A percentile compares a stretch with the other conserved stretches of the same genome.
Conservation (phyloP, 2,113 vertebrate species). For the Empidonax alnorum region DNA sequence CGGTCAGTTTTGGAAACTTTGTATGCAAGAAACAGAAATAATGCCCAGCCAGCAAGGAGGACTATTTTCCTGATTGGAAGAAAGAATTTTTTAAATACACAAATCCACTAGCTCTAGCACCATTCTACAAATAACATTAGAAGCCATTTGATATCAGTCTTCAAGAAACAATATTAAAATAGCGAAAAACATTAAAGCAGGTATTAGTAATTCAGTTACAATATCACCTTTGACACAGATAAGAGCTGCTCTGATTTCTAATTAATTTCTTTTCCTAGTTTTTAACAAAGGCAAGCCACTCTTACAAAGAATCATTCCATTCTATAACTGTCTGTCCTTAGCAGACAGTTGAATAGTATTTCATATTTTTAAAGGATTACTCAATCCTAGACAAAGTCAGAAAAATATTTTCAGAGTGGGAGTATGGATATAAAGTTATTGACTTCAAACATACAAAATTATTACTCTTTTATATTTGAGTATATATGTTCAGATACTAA, state of each 20-base stretch:
- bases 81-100: constrained; percentile 20
- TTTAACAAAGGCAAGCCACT: neutral
- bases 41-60: constrained; percentile 94
- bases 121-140: neutral
- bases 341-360: neutral
- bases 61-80: constrained; percentile 87
- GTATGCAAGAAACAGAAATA: constrained; percentile 95
- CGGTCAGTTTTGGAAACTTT: constrained; percentile 98
- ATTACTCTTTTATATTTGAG: neutral
- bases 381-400: neutral
- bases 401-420: neutral
- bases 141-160: neutral
- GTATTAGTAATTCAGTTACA: neutral
- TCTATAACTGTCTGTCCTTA: neutral
- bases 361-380: neutral
- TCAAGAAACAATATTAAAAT: neutral
- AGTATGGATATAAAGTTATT: neutral
- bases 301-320: neutral
- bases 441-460: neutral
- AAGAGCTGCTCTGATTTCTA: neutral
- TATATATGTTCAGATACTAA: neutral
- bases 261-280: neutral
- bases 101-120: neutral
- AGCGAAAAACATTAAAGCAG: neutral
- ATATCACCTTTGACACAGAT: neutral